Evolutionary conservation across 1,140 invertebrate genomes (phyloP).

Genomic region (Eriosoma lanigerum): DNA sequence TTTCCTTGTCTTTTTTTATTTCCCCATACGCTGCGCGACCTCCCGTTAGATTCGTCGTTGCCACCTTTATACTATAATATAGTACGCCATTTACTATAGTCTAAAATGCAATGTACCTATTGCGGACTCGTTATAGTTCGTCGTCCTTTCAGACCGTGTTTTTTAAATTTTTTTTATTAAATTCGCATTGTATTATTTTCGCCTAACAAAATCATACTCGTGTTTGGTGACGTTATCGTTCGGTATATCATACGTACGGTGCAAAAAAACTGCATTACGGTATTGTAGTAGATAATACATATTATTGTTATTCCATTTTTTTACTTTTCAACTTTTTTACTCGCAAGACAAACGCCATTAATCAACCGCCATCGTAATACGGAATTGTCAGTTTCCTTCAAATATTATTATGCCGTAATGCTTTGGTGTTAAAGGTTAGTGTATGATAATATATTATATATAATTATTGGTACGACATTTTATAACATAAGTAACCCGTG

Average conservation of each 20-base stretch:
- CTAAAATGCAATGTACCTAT: too few relatives aligned
- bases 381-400: background rate
- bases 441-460: background rate
- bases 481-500: too few relatives aligned
- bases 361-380: background rate
- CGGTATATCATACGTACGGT: background rate
- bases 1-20: background rate
- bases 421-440: slow-evolving; percentile 22
- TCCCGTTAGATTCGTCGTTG: background rate
- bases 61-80: background rate
- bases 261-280: background rate
- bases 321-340: background rate
- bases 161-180: background rate
- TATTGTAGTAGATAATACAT: background rate
- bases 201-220: background rate
- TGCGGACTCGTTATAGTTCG: background rate
- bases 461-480: too few relatives aligned
- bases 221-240: background rate
- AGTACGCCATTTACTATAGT: background rate
- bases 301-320: background rate
- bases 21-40: slow-evolving; percentile 5
- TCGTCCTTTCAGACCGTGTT: background rate
- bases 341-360: background rate
- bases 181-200: background rate
- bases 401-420: slow-evolving; percentile 20